Base-by-base conservation (phyloP, 2,113 vertebrate species). In the Grus americana region DNA sequence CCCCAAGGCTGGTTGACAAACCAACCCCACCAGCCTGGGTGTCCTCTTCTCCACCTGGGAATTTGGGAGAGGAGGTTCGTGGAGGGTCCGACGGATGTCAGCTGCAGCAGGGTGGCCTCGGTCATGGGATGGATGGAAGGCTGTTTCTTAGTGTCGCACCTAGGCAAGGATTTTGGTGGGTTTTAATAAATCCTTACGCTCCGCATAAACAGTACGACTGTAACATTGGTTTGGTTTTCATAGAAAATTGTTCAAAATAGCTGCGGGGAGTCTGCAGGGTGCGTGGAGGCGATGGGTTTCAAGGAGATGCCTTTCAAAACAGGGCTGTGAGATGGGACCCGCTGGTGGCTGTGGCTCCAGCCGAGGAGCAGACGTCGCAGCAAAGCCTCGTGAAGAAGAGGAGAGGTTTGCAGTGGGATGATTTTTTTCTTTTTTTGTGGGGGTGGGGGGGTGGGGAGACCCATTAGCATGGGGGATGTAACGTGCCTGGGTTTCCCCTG, bases 51-150 rank as follows among this genome's bases (percentile, higher is more conserved):
- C 52, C 47, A 15, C 63, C n/a, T 8, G 49, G 70, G 29, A 73
- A 46, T 9, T 7, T 0, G 4, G 65, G 55, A 40, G 10, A 5
- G 36, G 50, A 58, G n/a, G 8, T 1, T n/a, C 1, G 0, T 3
- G 42, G 54, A n/a, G 49, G 58, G 49, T 26, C 21, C 2, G 20
- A 0, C 9, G 11, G 34, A 3, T 14, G 44, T 40, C 9, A 12
- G 8, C n/a, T 32, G 58, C 20, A 10, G 38, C 1, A 1, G 10
- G 26, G 46, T 30, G 67, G 61, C 36, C 23, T 34, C 5, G 22
- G 50, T 24, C 46, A 7, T 1, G 9, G 36, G 11, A 8, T 15
- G 52, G 52, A 15, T 29, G 52, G 52, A 29, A 54, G 27, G 52
- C 52, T 54, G 52, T 26, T 27, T 55, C 52, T 4, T 18, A 24